phyloP scores from a whole-genome alignment of 2,113 vertebrate genomes.

The Spilogale gracilis region DNA sequence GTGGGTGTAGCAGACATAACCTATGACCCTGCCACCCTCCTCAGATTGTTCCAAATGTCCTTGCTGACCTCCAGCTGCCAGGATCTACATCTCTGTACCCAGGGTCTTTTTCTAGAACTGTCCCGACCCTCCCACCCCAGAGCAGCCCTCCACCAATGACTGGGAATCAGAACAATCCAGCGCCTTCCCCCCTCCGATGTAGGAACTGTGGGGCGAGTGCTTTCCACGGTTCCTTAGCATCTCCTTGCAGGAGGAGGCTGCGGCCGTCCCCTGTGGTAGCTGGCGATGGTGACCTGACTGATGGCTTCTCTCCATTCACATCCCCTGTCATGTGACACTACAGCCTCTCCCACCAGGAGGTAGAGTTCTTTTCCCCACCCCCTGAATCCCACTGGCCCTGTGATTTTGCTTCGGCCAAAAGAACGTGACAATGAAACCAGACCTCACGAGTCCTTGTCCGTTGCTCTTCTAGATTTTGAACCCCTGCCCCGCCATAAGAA shows the following conservation, averaged over 20 bases:
- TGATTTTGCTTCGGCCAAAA: background rate
- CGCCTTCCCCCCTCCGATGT: background rate
- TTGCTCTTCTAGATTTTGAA: background rate
- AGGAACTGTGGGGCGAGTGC: no score
- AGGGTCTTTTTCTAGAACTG: background rate
- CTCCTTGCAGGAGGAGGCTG: background rate
- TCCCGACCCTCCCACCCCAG: background rate
- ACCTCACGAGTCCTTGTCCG: background rate
- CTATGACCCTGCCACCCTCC: accelerated
- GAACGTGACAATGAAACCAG: background rate
- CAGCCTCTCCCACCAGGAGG: background rate
- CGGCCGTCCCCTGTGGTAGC: background rate
- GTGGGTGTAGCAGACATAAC: accelerated
- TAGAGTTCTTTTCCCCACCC: background rate
- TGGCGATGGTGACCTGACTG: accelerated
- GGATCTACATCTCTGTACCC: background rate
- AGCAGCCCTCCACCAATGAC: background rate
- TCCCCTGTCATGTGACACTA: background rate
- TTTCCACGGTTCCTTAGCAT: background rate
- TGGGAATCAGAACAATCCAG: background rate
- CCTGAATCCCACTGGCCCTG: background rate
- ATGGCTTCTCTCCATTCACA: background rate
- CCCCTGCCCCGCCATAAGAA: background rate
- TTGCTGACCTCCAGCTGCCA: background rate
- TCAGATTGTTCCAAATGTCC: background rate